Evolutionary conservation across 2,888 invertebrate genomes (phyloP).

Genomic region (Epirrita christyi): DNA sequence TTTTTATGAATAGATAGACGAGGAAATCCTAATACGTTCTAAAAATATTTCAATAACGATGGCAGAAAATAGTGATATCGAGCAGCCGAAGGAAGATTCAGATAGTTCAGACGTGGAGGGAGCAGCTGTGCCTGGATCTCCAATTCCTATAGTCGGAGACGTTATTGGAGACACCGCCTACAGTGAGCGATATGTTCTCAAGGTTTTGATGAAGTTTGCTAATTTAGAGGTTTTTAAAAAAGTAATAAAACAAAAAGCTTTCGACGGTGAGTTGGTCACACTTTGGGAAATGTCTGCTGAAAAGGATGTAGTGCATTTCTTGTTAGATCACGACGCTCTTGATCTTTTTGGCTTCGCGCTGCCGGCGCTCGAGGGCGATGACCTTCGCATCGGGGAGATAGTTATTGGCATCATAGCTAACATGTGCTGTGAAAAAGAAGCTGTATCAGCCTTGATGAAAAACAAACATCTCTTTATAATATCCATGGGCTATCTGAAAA

Average conservation of each 20-base stretch:
- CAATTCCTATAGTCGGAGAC: conserved; percentile 87
- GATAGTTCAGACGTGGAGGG: conserved; percentile 13
- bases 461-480: conserved; percentile 84
- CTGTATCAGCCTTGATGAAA: conserved; percentile 83
- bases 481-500: conserved; percentile 83
- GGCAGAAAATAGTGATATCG: neutral
- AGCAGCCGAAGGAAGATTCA: conserved; percentile 5
- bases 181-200: conserved; percentile 90
- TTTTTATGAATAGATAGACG: neutral
- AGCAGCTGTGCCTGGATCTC: conserved; percentile 6
- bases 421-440: conserved; percentile 88
- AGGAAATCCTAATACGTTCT: neutral
- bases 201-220: conserved; percentile 87
- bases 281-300: conserved; percentile 95
- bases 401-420: conserved; percentile 93
- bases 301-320: conserved; percentile 88
- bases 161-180: conserved; percentile 92
- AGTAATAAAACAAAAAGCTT: conserved; percentile 83
- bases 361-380: conserved; percentile 82
- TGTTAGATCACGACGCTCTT: conserved; percentile 88
- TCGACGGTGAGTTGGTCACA: conserved; percentile 90
- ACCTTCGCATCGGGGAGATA: conserved; percentile 90
- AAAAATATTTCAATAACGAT: no score
- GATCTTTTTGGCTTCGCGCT: conserved; percentile 86
- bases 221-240: conserved; percentile 77